Percentiles rank a stretch among this genome's conserved stretches.
phyloP scores from a whole-genome alignment of 2,113 vertebrate genomes.

The Polypterus bichir region DNA sequence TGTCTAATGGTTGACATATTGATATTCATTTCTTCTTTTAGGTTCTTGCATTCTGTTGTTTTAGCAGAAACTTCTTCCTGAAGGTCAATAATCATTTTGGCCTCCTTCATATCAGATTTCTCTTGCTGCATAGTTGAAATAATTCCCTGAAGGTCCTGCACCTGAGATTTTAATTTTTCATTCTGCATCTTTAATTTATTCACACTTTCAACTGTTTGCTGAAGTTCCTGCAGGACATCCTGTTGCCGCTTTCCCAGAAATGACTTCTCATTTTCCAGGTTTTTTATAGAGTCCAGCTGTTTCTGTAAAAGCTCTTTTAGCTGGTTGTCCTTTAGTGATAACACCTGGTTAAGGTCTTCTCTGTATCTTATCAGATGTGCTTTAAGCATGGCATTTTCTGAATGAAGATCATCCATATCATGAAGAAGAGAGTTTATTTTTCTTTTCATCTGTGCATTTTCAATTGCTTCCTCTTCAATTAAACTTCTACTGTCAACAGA shows the following conservation, averaged over 20 bases:
- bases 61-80: conserved; percentile 39
- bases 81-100: conserved; percentile 39
- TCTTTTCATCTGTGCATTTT: conserved; percentile 50
- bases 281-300: conserved; percentile 63
- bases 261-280: conserved; percentile 55
- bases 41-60: conserved; percentile 39
- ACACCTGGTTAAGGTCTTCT: conserved; percentile 73
- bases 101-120: conserved; percentile 32
- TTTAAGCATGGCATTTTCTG: conserved; percentile 74
- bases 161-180: conserved; percentile 38
- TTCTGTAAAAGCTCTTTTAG: conserved; percentile 67
- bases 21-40: conserved; percentile 35
- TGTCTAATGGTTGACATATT: conserved; percentile 30
- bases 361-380: conserved; percentile 72
- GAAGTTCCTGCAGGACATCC: conserved; percentile 32
- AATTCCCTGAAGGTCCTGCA: conserved; percentile 42
- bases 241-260: conserved; percentile 43
- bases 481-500: conserved; percentile 39
- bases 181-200: conserved; percentile 37
- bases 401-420: conserved; percentile 73
- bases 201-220: conserved; percentile 33
- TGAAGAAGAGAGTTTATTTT: conserved; percentile 56
- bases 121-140: conserved; percentile 40
- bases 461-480: conserved; percentile 31
- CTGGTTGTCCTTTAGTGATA: conserved; percentile 75